Evolutionary conservation across 2,888 invertebrate species (phyloP).

Genomic region (Chamaedrilus cognettii): DNA sequence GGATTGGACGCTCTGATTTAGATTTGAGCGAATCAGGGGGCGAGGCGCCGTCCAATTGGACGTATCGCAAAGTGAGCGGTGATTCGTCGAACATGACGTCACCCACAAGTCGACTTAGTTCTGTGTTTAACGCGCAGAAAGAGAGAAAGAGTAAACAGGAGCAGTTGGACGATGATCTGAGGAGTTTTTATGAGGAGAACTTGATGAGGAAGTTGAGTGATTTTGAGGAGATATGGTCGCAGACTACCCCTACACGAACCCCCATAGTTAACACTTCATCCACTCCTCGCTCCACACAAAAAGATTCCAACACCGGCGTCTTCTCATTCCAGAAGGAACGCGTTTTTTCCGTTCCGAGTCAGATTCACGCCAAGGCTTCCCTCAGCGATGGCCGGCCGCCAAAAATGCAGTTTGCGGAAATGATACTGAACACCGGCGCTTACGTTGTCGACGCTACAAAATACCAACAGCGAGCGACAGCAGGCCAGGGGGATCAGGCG

Average conservation of each 20-base stretch:
- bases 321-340: background rate
- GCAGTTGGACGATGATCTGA: no score
- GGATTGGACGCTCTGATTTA: no score
- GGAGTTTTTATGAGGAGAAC: background rate
- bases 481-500: no score
- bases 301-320: background rate
- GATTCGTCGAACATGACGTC: background rate
- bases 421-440: no score
- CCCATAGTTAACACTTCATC: background rate
- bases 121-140: background rate
- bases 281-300: background rate
- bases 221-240: background rate
- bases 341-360: background rate
- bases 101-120: background rate
- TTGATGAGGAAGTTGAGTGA: background rate
- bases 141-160: no score
- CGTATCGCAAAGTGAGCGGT: background rate
- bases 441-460: no score
- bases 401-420: no score
- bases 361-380: no score
- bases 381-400: no score
- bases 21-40: background rate
- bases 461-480: no score
- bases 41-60: background rate
- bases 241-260: background rate